Evolutionary conservation across 2,113 vertebrate species (phyloP).

Genomic region (Isurus oxyrinchus): DNA sequence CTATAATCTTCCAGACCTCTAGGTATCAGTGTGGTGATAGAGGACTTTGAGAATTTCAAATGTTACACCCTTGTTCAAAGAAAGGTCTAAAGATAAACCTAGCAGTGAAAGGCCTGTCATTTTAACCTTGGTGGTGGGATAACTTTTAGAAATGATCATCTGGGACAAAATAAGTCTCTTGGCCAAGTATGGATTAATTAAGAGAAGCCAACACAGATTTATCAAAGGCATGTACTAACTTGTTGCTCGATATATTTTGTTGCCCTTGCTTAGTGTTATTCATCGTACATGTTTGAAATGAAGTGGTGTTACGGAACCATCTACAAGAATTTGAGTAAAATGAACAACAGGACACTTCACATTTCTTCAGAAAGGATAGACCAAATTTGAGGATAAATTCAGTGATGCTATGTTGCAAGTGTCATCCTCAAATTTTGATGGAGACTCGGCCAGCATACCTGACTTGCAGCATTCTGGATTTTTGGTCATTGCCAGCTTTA

Average conservation of each 20-base stretch:
- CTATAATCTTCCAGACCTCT: no score
- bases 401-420: not conserved
- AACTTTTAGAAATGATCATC: no score
- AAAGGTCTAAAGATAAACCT: no score
- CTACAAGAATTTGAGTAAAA: not conserved
- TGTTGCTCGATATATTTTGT: not conserved
- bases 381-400: not conserved
- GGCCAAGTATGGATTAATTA: no score
- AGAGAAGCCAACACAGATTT: no score
- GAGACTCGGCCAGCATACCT: not conserved
- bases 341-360: not conserved
- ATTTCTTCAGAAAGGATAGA: not conserved
- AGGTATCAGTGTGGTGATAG: no score
- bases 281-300: not conserved
- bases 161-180: no score
- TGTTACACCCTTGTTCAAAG: no score
- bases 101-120: not conserved
- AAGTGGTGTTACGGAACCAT: not conserved
- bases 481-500: not conserved
- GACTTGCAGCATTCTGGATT: not conserved
- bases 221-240: not conserved
- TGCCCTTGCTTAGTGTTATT: not conserved
- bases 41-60: no score
- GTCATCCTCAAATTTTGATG: not conserved
- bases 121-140: no score